phyloP scores from a whole-genome alignment of 2,797 vertebrate species.

The Pagetopsis macropterus region DNA sequence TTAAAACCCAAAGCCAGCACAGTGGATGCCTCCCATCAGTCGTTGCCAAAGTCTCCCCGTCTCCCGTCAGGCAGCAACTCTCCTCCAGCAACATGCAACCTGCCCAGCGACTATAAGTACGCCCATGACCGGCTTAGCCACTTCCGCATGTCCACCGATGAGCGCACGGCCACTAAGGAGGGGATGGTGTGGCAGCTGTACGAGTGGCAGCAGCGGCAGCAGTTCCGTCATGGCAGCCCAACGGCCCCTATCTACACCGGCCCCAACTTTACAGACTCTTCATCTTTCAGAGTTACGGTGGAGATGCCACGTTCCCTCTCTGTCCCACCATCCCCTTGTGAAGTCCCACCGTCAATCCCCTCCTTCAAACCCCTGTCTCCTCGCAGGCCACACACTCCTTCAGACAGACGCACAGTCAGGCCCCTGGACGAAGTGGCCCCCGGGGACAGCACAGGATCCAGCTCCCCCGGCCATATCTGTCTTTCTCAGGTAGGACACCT shows the following conservation, averaged over 20 bases:
- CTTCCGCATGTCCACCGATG: slow-evolving; percentile 96
- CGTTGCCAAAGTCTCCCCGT: slow-evolving; percentile 90
- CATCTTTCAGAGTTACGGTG: slow-evolving; percentile 89
- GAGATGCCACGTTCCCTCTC: slow-evolving; percentile 96
- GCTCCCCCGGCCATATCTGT: slow-evolving; percentile 88
- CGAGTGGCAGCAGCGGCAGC: slow-evolving; percentile 98
- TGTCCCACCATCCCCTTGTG: slow-evolving; percentile 94
- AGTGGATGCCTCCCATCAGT: slow-evolving; percentile 88
- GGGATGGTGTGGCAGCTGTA: slow-evolving; percentile 98
- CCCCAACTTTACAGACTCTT: slow-evolving; percentile 87
- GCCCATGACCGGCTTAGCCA: slow-evolving; percentile 97
- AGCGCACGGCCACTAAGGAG: slow-evolving; percentile 92
- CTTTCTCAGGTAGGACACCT: slow-evolving; percentile 85
- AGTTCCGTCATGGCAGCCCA: slow-evolving; percentile 96
- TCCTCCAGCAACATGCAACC: slow-evolving; percentile 84
- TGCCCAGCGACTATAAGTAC: slow-evolving; percentile 98
- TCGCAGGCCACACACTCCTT: slow-evolving; percentile 93
- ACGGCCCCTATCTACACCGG: slow-evolving; percentile 87
- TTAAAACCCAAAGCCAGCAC: slow-evolving; percentile 85
- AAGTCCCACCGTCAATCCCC: slow-evolving; percentile 89
- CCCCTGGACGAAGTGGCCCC: slow-evolving; percentile 86
- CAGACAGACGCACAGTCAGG: slow-evolving; percentile 91
- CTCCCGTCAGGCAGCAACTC: slow-evolving; percentile 87
- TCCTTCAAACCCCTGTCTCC: slow-evolving; percentile 86
- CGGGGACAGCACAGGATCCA: slow-evolving; percentile 84